Conservation (phyloP, 2,113 vertebrate genomes). For the Toxotes jaculatrix region DNA sequence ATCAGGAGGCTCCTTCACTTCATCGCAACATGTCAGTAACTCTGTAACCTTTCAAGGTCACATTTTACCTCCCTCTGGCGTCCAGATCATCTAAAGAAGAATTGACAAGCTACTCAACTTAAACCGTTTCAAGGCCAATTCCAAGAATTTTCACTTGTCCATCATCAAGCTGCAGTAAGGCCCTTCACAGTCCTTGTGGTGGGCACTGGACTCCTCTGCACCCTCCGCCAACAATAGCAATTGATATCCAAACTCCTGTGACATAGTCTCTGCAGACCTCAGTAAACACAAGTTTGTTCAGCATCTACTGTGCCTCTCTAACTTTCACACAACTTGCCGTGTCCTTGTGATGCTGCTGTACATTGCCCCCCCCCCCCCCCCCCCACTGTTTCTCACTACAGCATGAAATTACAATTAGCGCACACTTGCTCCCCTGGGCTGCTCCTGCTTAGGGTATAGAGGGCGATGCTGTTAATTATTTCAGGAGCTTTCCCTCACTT, state of each 20-base stretch:
- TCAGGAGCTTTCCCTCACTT: constrained; percentile 19
- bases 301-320: not conserved
- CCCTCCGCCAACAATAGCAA: no score
- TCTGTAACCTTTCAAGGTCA: no score
- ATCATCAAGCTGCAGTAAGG: no score
- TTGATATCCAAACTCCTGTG: not conserved
- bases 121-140: no score
- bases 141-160: no score
- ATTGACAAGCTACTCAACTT: no score
- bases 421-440: constrained; percentile 50
- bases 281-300: not conserved
- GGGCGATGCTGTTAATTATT: constrained; percentile 16
- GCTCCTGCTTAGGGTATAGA: constrained; percentile 41
- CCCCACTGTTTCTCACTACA: constrained; percentile 70
- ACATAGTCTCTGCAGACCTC: not conserved
- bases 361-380: constrained; percentile 22
- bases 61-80: no score
- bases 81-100: no score
- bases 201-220: no score
- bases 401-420: constrained; percentile 78
- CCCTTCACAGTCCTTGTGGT: no score
- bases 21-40: no score
- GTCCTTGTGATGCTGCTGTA: constrained; percentile 44
- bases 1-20: no score
- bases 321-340: constrained; percentile 12